These are phyloP conservation scores for Drosophila guanche DNA, from an alignment of 1,140 invertebrate genomes.

Conservation along the genomic window DNA sequence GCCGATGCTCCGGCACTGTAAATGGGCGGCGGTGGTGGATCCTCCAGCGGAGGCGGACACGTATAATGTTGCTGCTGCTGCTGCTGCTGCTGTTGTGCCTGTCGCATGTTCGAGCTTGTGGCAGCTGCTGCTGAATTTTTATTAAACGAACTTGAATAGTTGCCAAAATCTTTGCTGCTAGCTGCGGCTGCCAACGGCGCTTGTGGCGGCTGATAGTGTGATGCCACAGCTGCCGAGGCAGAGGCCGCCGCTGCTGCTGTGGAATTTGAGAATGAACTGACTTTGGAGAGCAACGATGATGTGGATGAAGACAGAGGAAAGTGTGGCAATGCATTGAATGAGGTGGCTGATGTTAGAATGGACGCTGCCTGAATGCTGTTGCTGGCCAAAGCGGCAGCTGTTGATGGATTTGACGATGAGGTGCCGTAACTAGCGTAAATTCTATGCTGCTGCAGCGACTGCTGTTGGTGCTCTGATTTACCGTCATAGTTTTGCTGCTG, in stretches of 20 bases:
- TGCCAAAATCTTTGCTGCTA: conserved; percentile 65
- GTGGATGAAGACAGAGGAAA: conserved; percentile 81
- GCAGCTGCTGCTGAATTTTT: conserved; percentile 75
- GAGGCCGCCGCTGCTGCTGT: conserved; percentile 46
- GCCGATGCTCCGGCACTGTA: conserved; percentile 61
- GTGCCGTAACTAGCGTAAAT: conserved; percentile 81
- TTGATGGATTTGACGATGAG: conserved; percentile 54
- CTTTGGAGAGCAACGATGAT: conserved; percentile 82
- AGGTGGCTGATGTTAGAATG: conserved; percentile 54
- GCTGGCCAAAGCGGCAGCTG: conserved; percentile 30
- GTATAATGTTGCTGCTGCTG: conserved; percentile 70
- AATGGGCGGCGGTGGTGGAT: conserved; percentile 81
- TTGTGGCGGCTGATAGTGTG: conserved; percentile 75
- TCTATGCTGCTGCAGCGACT: conserved; percentile 72
- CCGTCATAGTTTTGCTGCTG: conserved; percentile 83
- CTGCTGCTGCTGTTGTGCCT: conserved; percentile 56
- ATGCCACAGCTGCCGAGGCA: conserved; percentile 41
- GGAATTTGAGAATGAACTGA: conserved; percentile 74
- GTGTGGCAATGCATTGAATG: conserved; percentile 78
- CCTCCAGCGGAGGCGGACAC: conserved; percentile 77
- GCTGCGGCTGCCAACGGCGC: conserved; percentile 40
- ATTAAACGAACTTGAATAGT: conserved; percentile 74
- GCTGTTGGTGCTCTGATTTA: conserved; percentile 74
- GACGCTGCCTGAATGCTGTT: conserved; percentile 43
- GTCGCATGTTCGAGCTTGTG: conserved; percentile 65